Base-by-base conservation (phyloP, 2,888 invertebrate genomes). In the Eudasyphora cyanicolor region DNA sequence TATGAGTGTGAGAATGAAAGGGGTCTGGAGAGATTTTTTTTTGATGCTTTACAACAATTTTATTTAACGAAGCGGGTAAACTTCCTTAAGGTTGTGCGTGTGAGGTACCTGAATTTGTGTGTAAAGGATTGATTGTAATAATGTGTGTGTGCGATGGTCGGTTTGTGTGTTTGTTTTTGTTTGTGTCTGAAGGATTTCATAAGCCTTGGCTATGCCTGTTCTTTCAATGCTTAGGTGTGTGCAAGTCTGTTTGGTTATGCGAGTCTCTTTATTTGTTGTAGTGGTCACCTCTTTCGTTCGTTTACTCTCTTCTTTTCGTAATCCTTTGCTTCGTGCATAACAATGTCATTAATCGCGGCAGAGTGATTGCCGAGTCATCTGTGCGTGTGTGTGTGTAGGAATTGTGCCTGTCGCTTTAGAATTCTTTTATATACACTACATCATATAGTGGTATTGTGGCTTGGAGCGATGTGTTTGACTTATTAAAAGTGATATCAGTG, bases 261-360 rank as follows among this genome's bases (percentile, higher is more conserved):
- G n/a, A n/a, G 42, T 78, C 49, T 7, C 54, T 80, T 84, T 82
- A 83, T 85, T 82, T 62, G 67, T 71, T 35, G 60, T 51, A 51
- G 76, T 57, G 38, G 42, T 27, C 35, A 45, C 8, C 17, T 62
- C 27, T 14, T 12, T 32, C 24, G 10, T 35, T 27, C 6, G 27
- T 17, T 42, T 51, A 14, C 45, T n/a, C 24, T 21, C 21, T 49
- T 42, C n/a, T 32, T 29, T 64, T 32, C 29, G 35, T n/a, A 57
- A 35, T 69, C 71, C 60, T 70, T 45, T 57, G 12, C 70, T 45
- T 57, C 70, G 29, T 38, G 73, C 79, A 70, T 75, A 64, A 57
- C 69, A 89, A 89, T 86, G 79, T 70, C 85, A 82, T 87, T 87
- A 89, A 88, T 89, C 88, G 87, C 87, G 89, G 86, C 19, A 24